Evolutionary conservation across 2,113 vertebrate genomes (phyloP).

Genomic region (Esox niger): DNA sequence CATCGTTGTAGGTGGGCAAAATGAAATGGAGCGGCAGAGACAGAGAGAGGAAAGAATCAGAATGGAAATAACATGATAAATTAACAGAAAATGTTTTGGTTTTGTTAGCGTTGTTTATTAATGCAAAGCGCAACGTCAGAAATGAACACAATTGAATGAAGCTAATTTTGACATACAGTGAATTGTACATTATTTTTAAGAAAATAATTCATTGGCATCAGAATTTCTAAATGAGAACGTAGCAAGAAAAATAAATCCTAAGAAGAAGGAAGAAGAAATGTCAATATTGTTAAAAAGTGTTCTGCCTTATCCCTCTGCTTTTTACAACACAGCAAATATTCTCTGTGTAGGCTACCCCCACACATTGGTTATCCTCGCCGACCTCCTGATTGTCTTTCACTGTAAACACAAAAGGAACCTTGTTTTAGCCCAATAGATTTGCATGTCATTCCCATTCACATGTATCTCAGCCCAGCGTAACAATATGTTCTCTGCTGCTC

Average conservation of each 20-base stretch:
- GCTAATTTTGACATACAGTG: too few species aligned
- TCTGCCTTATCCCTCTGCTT: background rate
- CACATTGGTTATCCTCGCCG: background rate
- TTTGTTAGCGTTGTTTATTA: too few species aligned
- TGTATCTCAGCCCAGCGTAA: background rate
- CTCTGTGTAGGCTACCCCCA: background rate
- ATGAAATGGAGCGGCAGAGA: slow-evolving; percentile 1
- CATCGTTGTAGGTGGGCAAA: slow-evolving; percentile 1
- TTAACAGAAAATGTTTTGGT: too few species aligned
- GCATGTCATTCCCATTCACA: slow-evolving; percentile 5
- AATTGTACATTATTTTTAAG: too few species aligned
- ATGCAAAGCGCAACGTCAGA: too few species aligned
- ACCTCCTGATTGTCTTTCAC: background rate
- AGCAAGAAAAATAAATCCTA: too few species aligned
- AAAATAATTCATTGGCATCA: too few species aligned
- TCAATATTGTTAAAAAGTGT: too few species aligned
- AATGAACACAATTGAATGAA: too few species aligned
- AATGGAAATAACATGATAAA: too few species aligned
- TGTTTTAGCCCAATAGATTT: background rate
- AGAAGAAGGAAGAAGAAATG: background rate
- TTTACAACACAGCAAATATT: background rate
- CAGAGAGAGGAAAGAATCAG: background rate
- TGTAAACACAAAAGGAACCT: background rate
- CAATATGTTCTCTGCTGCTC: background rate
- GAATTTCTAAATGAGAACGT: too few species aligned